A percentile compares a stretch with the other conserved stretches of the same genome.
These are phyloP conservation scores for Suillia variegata DNA, from an alignment of 2,888 invertebrate genomes.

Conservation along the genomic window DNA sequence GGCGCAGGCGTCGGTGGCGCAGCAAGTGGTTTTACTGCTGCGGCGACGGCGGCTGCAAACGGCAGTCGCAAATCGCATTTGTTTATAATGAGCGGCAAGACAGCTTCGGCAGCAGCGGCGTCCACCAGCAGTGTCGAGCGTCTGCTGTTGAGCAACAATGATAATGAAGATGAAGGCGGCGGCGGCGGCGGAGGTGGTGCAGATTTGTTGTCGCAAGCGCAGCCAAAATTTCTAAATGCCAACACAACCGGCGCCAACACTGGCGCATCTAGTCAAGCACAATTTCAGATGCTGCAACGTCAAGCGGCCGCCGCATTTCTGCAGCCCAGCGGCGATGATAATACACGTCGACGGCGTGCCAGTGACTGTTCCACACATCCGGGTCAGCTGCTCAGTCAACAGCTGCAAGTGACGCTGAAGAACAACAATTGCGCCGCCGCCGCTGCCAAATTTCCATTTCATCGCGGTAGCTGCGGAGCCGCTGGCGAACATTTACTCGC, in stretches of 20 bases:
- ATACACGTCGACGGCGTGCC: constrained; percentile 49
- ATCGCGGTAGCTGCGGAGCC: constrained; percentile 58
- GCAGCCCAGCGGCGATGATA: constrained; percentile 38
- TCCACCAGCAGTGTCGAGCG: constrained; percentile 40
- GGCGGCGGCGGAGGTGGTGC: constrained; percentile 19
- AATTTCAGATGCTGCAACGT: too few relatives aligned
- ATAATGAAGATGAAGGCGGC: constrained; percentile 29
- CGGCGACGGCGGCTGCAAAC: constrained; percentile 19
- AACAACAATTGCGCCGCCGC: constrained; percentile 57
- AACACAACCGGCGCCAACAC: constrained; percentile 14
- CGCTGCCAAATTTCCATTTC: constrained; percentile 46
- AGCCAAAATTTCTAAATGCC: constrained; percentile 16
- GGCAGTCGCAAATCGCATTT: constrained; percentile 33
- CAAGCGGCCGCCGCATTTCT: constrained; percentile 33
- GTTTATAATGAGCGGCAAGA: constrained; percentile 43
- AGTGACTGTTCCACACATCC: constrained; percentile 49
- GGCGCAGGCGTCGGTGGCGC: constrained; percentile 25
- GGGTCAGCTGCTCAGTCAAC: constrained; percentile 43
- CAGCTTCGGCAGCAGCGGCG: too few relatives aligned
- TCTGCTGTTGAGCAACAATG: constrained; percentile 36
- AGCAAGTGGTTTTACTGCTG: constrained; percentile 2
- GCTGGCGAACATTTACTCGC: constrained; percentile 57
- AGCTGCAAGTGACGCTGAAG: constrained; percentile 54
- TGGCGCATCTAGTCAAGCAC: constrained; percentile 25
- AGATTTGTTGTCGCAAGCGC: background rate